Percentiles rank a stretch among this genome's conserved stretches.
These are phyloP conservation scores for Lamprotornis superbus DNA, from an alignment of 2,113 vertebrate genomes.

Conservation along the genomic window DNA sequence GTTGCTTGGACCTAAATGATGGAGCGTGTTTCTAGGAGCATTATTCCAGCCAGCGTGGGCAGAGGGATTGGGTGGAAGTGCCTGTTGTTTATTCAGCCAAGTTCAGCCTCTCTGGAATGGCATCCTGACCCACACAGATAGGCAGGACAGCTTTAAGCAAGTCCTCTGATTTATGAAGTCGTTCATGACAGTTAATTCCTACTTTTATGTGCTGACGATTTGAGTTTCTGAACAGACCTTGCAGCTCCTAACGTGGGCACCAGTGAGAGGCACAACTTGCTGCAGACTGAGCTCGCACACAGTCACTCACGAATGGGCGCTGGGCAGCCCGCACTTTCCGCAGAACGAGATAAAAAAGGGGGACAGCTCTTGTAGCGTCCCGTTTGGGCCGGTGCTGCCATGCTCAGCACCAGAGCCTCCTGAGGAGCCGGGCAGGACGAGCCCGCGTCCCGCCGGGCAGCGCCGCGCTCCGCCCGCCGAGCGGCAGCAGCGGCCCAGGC, in stretches of 20 bases:
- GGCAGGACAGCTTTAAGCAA: not conserved
- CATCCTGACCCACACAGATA: not conserved
- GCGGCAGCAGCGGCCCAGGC: not conserved
- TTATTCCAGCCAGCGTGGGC: not conserved
- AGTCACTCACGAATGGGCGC: fast-evolving
- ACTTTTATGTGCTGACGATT: not conserved
- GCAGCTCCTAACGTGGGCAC: fast-evolving
- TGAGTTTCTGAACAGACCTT: not conserved
- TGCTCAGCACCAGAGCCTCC: fast-evolving
- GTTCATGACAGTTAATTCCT: not conserved
- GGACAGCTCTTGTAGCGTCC: fast-evolving
- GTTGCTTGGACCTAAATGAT: too few species aligned
- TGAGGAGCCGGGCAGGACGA: fast-evolving
- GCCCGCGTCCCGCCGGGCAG: not conserved
- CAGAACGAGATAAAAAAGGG: fast-evolving
- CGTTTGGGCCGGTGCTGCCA: fast-evolving
- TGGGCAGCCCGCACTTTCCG: not conserved
- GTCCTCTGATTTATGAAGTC: not conserved
- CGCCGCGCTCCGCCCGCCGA: not conserved
- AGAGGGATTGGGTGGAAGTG: fast-evolving
- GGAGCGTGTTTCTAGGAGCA: not conserved
- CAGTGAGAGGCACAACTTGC: not conserved
- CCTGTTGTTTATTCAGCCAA: fast-evolving
- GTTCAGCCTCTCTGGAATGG: not conserved
- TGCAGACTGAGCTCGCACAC: not conserved